Evolutionary conservation across 2,888 invertebrate species (phyloP).

Genomic region (Rhaphigaster nebulosa): DNA sequence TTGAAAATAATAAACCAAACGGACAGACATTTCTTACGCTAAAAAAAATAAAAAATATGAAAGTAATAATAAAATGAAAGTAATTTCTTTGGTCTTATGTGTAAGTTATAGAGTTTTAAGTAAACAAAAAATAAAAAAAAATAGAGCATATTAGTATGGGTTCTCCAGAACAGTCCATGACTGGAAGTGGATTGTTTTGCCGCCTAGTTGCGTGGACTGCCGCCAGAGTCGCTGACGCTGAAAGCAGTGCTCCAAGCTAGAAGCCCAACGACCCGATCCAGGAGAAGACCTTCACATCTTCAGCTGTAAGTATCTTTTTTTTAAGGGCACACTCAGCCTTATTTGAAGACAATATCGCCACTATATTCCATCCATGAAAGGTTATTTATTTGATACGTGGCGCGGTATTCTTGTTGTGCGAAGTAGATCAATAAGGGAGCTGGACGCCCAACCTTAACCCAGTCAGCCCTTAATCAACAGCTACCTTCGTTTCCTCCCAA

Average conservation of each 20-base stretch:
- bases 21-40: no score
- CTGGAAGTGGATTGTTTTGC: not conserved
- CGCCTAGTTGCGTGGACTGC: not conserved
- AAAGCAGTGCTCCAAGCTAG: not conserved
- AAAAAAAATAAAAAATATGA: no score
- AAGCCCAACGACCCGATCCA: not conserved
- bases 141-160: no score
- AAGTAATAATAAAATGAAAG: no score
- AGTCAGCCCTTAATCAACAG: not conserved
- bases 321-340: not conserved
- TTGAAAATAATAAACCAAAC: no score
- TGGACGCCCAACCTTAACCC: constrained; percentile 2
- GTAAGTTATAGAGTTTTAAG: no score
- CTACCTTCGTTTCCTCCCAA: not conserved
- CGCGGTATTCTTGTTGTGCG: not conserved
- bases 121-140: no score
- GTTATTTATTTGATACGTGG: not conserved
- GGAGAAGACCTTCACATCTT: not conserved
- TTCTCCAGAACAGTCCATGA: no score
- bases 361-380: not conserved
- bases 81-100: no score
- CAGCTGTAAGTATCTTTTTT: not conserved
- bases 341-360: not conserved
- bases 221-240: not conserved
- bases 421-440: not conserved